A percentile compares a stretch with the other conserved stretches of the same genome.
These are phyloP conservation scores for Augochlorella aurata DNA, from an alignment of 2,888 invertebrate species.

Conservation along the genomic window DNA sequence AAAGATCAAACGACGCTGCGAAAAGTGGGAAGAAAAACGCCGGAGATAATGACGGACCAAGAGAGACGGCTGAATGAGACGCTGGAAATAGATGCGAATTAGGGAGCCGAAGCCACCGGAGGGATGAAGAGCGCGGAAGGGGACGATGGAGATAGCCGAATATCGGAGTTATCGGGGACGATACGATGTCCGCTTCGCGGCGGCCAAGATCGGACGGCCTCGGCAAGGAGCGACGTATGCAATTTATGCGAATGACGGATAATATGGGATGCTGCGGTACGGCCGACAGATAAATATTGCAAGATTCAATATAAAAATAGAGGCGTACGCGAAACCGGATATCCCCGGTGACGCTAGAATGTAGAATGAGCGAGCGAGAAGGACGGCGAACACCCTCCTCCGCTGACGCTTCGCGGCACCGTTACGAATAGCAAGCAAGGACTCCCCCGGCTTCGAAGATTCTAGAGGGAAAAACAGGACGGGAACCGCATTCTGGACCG, in stretches of 20 bases:
- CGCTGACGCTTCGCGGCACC: slow-evolving; percentile 38
- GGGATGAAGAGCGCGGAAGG: slow-evolving; percentile 15
- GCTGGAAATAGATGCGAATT: slow-evolving; percentile 43
- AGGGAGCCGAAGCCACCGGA: slow-evolving; percentile 27
- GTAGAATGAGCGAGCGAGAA: slow-evolving; percentile 13
- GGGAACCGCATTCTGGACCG: slow-evolving; percentile 13
- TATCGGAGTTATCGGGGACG: neutral
- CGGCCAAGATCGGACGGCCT: neutral
- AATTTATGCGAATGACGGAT: neutral
- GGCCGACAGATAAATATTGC: neutral
- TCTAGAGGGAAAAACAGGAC: slow-evolving; percentile 22
- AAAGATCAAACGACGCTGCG: slow-evolving; percentile 24
- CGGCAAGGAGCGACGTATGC: neutral
- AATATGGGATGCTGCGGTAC: neutral
- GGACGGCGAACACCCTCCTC: slow-evolving; percentile 16
- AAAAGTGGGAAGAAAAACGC: slow-evolving; percentile 5
- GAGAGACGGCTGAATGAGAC: slow-evolving; percentile 21
- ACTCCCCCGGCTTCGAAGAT: slow-evolving; percentile 33
- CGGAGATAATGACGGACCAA: slow-evolving; percentile 11
- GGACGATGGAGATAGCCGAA: slow-evolving; percentile 11
- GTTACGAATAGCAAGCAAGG: slow-evolving; percentile 35
- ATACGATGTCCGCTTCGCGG: neutral
- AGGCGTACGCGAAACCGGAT: slow-evolving; percentile 4
- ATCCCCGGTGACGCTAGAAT: slow-evolving; percentile 21
- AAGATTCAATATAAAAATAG: slow-evolving; percentile 11